Percentiles rank a stretch among this genome's conserved stretches.
Conservation (phyloP, 1,140 invertebrate genomes). For the Danaus plexippus region DNA sequence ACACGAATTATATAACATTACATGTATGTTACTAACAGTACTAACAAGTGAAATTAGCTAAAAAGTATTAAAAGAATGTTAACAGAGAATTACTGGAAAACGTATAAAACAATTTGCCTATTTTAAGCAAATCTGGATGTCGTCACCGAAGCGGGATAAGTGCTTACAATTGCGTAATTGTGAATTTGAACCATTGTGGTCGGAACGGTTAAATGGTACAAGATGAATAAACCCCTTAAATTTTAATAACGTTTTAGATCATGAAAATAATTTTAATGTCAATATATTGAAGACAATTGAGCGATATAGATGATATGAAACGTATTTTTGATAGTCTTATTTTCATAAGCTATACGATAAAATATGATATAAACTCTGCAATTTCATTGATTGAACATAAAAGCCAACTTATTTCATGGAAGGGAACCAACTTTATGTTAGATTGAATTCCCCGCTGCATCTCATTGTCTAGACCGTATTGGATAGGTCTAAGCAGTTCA, state of each 20-base stretch:
- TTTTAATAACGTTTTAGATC: too few relatives aligned
- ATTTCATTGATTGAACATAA: too few relatives aligned
- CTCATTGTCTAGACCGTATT: conserved; percentile 20
- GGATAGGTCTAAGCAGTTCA: conserved; percentile 33
- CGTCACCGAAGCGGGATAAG: conserved; percentile 45
- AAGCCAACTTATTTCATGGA: too few relatives aligned
- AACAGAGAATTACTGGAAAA: conserved; percentile 14
- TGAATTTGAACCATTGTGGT: conserved; percentile 45
- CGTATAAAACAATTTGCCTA: conserved; percentile 23
- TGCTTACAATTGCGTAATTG: conserved; percentile 61
- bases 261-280: too few relatives aligned
- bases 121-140: conserved; percentile 39
- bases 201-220: conserved; percentile 22
- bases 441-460: background rate
- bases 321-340: too few relatives aligned
- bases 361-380: too few relatives aligned
- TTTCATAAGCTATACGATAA: too few relatives aligned
- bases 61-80: background rate
- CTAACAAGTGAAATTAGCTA: too few relatives aligned
- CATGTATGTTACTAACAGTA: background rate
- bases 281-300: too few relatives aligned
- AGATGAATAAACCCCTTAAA: conserved; percentile 4
- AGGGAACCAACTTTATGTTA: too few relatives aligned
- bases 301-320: too few relatives aligned
- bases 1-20: background rate